A percentile compares a stretch with the other conserved stretches of the same genome.
phyloP scores from a whole-genome alignment of 2,888 invertebrate species.

The Tineola bisselliella region DNA sequence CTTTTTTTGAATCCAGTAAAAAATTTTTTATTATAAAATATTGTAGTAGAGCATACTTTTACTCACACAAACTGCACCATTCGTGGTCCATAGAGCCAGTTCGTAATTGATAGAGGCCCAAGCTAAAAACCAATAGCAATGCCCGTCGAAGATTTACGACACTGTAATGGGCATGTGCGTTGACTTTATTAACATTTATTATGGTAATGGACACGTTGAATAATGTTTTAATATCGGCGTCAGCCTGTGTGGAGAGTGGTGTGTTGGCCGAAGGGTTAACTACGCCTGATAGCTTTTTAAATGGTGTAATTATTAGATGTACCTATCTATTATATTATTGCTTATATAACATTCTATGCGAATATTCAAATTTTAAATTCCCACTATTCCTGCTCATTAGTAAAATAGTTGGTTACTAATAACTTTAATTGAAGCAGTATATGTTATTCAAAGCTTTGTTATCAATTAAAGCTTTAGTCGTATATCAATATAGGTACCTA shows the following conservation, averaged over 20 bases:
- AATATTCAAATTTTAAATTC: no score
- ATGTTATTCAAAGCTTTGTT: no score
- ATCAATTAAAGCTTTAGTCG: no score
- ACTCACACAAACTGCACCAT: constrained; percentile 12
- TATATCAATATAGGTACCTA: no score
- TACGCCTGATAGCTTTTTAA: constrained; percentile 8
- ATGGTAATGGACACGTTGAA: constrained; percentile 50
- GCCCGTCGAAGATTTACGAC: constrained; percentile 45
- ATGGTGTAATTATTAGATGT: not conserved
- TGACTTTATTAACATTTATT: constrained; percentile 64
- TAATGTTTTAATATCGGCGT: constrained; percentile 49
- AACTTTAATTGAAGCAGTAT: no score
- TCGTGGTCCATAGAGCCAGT: constrained; percentile 17
- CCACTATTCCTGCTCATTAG: no score
- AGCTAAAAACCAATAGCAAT: constrained; percentile 57
- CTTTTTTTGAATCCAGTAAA: no score
- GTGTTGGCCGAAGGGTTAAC: constrained; percentile 9
- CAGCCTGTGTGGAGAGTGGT: not conserved
- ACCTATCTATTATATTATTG: no score
- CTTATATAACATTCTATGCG: no score
- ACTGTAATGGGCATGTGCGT: constrained; percentile 53
- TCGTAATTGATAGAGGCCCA: constrained; percentile 52
- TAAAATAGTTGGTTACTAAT: no score
- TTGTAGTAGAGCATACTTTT: constrained; percentile 28
- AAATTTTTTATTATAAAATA: no score